Conservation (phyloP, 2,797 vertebrate species). For the Siniperca scherzeri region DNA sequence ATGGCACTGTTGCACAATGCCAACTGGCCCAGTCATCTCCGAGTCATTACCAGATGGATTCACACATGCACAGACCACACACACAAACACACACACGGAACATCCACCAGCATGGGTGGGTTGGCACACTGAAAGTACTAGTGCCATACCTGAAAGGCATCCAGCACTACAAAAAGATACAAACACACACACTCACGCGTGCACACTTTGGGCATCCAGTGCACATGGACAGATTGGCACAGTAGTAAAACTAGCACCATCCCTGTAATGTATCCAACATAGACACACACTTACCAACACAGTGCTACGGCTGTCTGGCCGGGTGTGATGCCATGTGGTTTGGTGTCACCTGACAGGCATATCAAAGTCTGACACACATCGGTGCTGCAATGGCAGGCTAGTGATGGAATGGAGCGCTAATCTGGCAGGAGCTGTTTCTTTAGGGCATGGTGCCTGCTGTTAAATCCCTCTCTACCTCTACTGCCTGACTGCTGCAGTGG, state of each 20-base stretch:
- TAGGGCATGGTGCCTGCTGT: constrained; percentile 67
- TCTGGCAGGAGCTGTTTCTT: constrained; percentile 70
- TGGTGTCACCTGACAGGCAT: constrained; percentile 64
- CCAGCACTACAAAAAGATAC: constrained; percentile 34
- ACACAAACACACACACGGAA: constrained; percentile 22
- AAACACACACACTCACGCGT: constrained; percentile 11
- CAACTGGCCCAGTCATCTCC: constrained; percentile 74
- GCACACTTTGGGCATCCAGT: constrained; percentile 21
- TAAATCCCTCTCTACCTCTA: constrained; percentile 67
- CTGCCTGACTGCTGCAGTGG: constrained; percentile 64
- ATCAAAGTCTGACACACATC: constrained; percentile 62
- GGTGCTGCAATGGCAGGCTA: constrained; percentile 34
- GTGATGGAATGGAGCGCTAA: constrained; percentile 71
- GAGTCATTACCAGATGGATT: constrained; percentile 79
- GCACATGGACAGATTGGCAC: constrained; percentile 45
- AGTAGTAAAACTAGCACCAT: constrained; percentile 44
- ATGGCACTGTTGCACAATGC: constrained; percentile 55
- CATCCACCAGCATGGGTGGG: constrained; percentile 28
- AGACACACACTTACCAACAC: constrained; percentile 31
- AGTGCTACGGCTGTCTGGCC: constrained; percentile 36
- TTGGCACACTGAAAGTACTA: constrained; percentile 41
- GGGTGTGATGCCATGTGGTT: constrained; percentile 56
- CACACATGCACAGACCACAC: constrained; percentile 47
- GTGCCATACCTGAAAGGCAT: constrained; percentile 59
- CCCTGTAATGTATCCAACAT: constrained; percentile 48